Evolutionary conservation across 2,113 vertebrate species (phyloP).

Genomic region (Pongo abelii): DNA sequence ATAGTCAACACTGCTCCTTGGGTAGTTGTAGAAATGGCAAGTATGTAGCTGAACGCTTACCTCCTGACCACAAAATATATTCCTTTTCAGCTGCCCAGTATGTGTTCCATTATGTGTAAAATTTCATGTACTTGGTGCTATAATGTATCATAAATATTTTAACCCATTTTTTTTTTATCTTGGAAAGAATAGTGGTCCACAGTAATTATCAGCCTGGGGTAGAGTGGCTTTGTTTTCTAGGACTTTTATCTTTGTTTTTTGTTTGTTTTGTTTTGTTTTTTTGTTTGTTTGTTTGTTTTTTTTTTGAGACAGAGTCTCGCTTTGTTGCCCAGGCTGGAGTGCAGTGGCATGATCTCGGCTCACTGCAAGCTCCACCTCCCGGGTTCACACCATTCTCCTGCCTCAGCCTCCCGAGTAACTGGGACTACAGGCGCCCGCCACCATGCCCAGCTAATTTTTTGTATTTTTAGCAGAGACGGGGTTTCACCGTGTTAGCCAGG

Average conservation of each 20-base stretch:
- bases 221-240: neutral
- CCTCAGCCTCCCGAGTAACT: too few species aligned
- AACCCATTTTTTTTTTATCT: neutral
- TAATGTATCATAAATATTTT: constrained; percentile 12
- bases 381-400: too few species aligned
- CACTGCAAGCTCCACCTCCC: too few species aligned
- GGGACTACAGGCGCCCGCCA: too few species aligned
- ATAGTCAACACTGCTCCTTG: neutral
- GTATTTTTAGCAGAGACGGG: too few species aligned
- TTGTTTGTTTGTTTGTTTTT: too few species aligned
- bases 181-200: neutral
- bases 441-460: too few species aligned
- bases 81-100: neutral
- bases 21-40: constrained; percentile 13
- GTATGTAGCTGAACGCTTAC: neutral
- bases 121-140: neutral
- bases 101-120: neutral
- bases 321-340: too few species aligned
- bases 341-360: too few species aligned
- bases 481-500: too few species aligned
- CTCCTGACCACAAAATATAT: neutral
- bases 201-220: neutral
- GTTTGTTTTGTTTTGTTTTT: too few species aligned
- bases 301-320: too few species aligned
- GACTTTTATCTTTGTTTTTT: neutral